Evolutionary conservation across 2,113 vertebrate genomes (phyloP).

Genomic region (human): DNA sequence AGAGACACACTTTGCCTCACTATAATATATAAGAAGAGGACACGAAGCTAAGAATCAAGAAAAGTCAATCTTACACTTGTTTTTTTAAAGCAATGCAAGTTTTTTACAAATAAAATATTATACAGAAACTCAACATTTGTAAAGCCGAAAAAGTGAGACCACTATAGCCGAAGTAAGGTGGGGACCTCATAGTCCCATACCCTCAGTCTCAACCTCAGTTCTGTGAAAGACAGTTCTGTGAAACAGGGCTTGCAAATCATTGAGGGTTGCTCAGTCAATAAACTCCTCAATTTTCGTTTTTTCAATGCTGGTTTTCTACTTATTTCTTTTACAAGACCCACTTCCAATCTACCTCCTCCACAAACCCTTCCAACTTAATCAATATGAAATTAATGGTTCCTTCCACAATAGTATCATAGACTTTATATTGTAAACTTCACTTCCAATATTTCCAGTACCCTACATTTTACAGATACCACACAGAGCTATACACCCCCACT

Average conservation of each 20-base stretch:
- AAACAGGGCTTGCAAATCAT: neutral
- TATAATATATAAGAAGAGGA: neutral
- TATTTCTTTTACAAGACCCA: neutral
- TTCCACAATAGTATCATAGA: neutral
- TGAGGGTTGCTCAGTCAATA: neutral
- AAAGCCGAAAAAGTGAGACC: neutral
- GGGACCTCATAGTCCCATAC: neutral
- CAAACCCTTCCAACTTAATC: neutral
- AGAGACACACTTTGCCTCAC: neutral
- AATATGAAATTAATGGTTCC: neutral
- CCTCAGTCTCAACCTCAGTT: neutral
- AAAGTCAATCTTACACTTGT: neutral
- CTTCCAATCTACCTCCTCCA: neutral
- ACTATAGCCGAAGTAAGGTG: neutral
- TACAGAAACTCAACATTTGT: neutral
- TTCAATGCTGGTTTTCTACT: neutral
- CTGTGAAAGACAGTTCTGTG: neutral
- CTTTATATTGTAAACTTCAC: constrained; percentile 2
- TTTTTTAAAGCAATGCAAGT: neutral
- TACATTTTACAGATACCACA: neutral
- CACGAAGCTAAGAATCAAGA: neutral
- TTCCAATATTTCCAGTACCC: neutral
- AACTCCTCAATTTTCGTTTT: neutral
- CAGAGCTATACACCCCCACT: neutral
- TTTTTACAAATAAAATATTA: constrained; percentile 33